A percentile compares a stretch with the other conserved stretches of the same genome.
These are phyloP conservation scores for Myiothlypis coronata DNA, from an alignment of 2,797 vertebrate species.

Conservation along the genomic window DNA sequence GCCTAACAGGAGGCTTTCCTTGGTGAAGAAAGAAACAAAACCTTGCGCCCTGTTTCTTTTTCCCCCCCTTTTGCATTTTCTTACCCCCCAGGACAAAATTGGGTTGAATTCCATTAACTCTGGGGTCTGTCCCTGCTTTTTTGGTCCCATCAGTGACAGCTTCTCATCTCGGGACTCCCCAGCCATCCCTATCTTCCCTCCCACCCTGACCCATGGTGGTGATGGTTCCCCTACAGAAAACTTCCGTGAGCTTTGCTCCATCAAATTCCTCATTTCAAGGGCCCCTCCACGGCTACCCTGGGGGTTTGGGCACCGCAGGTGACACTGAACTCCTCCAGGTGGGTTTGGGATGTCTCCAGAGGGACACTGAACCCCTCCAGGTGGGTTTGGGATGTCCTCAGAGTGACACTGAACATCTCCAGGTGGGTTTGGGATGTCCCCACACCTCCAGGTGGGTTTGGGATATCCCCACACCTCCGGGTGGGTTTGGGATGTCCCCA, in stretches of 20 bases:
- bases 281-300: background rate
- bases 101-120: background rate
- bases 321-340: background rate
- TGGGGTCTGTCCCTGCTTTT: background rate
- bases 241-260: background rate
- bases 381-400: no score
- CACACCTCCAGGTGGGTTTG: background rate
- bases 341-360: background rate
- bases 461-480: background rate
- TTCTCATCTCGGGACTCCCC: rapidly evolving
- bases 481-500: background rate
- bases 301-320: background rate
- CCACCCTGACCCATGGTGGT: rapidly evolving
- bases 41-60: background rate
- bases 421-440: no score
- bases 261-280: background rate
- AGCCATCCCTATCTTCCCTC: background rate
- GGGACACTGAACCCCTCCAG: no score
- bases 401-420: background rate
- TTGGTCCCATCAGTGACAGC: rapidly evolving
- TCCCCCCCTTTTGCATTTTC: background rate
- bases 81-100: no score
- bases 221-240: background rate
- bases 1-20: background rate
- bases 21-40: background rate